Conservation (phyloP, 1,140 invertebrate species). For the Scaptomyza montana region DNA sequence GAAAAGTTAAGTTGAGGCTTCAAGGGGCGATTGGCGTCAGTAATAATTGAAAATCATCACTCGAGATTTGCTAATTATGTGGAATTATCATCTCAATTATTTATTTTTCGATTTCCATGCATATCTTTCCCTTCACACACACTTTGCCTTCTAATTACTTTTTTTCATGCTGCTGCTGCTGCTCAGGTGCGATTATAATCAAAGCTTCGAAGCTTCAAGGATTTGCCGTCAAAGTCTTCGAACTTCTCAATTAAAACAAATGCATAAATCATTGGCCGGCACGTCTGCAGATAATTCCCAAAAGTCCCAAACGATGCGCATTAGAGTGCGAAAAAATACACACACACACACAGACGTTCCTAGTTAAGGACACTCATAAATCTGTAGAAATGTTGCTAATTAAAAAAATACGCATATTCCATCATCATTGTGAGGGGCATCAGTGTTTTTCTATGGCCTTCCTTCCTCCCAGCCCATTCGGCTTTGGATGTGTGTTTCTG, state of each 20-base stretch:
- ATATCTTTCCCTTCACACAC: conserved; percentile 41
- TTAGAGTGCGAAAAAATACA: conserved; percentile 66
- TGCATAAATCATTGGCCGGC: conserved; percentile 79
- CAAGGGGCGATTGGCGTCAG: not conserved
- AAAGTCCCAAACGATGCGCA: conserved; percentile 63
- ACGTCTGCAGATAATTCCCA: conserved; percentile 79
- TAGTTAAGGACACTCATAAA: conserved; percentile 66
- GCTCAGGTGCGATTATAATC: conserved; percentile 80
- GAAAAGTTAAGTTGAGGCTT: conserved; percentile 26
- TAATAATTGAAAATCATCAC: conserved; percentile 82
- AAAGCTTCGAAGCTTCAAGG: conserved; percentile 59
- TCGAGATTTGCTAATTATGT: conserved; percentile 81
- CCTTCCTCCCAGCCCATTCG: too few species aligned
- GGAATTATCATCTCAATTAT: conserved; percentile 82
- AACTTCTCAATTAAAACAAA: conserved; percentile 83
- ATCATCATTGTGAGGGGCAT: conserved; percentile 64
- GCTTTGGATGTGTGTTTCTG: conserved; percentile 33
- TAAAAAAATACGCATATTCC: conserved; percentile 83
- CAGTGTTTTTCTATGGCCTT: conserved; percentile 34
- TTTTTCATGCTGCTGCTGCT: conserved; percentile 24
- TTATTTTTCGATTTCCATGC: conserved; percentile 78
- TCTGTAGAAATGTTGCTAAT: conserved; percentile 75
- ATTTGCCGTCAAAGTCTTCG: conserved; percentile 78
- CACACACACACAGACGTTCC: conserved; percentile 18
- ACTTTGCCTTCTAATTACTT: conserved; percentile 63